phyloP scores from a whole-genome alignment of 2,797 vertebrate species.

The Limnodromus scolopaceus region DNA sequence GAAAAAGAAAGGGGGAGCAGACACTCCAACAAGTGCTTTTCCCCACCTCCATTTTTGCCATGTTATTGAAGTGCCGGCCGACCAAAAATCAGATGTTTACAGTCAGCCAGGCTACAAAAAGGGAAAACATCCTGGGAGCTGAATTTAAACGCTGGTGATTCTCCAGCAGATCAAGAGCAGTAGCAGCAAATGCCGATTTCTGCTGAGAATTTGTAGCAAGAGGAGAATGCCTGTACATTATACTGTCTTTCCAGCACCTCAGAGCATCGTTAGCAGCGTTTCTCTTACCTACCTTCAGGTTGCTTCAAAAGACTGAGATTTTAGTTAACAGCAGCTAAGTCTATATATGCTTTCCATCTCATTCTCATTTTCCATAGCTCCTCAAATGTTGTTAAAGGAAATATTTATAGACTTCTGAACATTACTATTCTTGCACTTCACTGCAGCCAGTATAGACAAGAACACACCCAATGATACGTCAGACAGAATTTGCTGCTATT shows the following conservation, averaged over 20 bases:
- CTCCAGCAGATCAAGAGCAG: not conserved
- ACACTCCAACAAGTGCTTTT: not conserved
- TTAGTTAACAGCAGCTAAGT: not conserved
- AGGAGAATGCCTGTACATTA: not conserved
- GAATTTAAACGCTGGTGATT: not conserved
- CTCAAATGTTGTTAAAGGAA: not conserved
- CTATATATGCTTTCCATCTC: not conserved
- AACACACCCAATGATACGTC: rapidly evolving
- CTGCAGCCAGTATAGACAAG: not conserved
- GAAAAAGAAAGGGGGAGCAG: not conserved
- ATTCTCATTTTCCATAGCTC: not conserved
- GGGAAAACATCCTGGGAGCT: not conserved
- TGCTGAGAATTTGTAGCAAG: not conserved
- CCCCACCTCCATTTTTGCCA: not conserved
- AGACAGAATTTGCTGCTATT: not conserved
- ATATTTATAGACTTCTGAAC: not conserved
- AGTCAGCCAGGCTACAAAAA: not conserved
- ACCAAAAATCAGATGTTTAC: not conserved
- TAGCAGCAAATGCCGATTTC: not conserved
- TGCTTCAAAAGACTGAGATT: not conserved
- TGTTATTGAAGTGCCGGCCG: not conserved
- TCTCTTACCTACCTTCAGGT: not conserved
- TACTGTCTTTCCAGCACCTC: not conserved
- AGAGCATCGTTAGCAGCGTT: not conserved
- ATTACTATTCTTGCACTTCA: not conserved